Percentiles rank a stretch among this genome's conserved stretches.
Evolutionary conservation across 64 coral and sea anemone species (phyloP).

Genomic region (Actinia tenebrosa): DNA sequence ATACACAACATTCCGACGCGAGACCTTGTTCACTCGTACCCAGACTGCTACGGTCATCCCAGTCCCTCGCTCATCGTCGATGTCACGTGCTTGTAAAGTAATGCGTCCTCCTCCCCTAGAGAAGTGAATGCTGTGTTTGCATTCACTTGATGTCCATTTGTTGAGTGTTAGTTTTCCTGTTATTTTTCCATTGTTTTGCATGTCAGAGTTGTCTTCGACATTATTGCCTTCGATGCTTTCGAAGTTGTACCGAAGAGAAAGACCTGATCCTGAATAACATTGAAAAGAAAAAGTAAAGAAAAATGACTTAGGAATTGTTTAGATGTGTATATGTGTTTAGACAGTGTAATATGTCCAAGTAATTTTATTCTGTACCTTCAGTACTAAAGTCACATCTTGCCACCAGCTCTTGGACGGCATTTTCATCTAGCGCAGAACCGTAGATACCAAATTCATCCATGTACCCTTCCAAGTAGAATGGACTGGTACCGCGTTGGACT

Average conservation of each 20-base stretch:
- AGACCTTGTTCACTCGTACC: conserved; percentile 50
- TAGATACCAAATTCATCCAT: conserved; percentile 37
- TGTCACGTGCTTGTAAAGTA: not conserved
- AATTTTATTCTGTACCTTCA: not conserved
- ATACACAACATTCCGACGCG: conserved; percentile 46
- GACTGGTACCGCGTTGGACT: not conserved
- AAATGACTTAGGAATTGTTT: too few relatives aligned
- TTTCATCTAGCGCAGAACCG: not conserved
- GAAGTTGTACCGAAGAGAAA: conserved; percentile 26
- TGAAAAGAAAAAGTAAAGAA: not conserved
- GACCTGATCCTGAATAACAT: not conserved
- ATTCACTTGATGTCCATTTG: conserved; percentile 2
- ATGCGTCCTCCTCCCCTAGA: not conserved
- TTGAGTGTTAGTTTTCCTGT: conserved; percentile 1
- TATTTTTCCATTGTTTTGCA: conserved; percentile 1
- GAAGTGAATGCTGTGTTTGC: conserved; percentile 15
- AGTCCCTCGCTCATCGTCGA: not conserved
- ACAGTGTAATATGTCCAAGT: not conserved
- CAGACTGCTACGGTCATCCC: conserved; percentile 52
- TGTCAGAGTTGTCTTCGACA: conserved; percentile 14
- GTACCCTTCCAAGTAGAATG: conserved; percentile 13
- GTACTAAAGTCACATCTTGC: conserved; percentile 26
- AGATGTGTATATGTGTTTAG: too few relatives aligned
- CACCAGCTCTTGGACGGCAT: conserved; percentile 12
- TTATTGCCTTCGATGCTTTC: conserved; percentile 26